Base-by-base conservation (phyloP, 2,113 vertebrate species). In the Sorex araneus region DNA sequence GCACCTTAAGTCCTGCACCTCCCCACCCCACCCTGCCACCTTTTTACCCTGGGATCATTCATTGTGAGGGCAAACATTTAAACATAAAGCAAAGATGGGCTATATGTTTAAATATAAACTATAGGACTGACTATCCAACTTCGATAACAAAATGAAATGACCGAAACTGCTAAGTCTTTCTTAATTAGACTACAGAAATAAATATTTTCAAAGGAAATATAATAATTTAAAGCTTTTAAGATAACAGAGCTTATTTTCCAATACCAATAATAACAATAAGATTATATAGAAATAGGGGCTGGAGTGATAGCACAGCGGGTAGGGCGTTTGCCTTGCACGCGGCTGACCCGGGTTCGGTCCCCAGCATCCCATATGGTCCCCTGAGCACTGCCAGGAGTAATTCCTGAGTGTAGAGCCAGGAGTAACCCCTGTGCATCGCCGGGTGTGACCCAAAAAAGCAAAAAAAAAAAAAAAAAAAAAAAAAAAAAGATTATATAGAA, bases 221-320 rank as follows among this genome's bases (percentile, higher is more conserved):
- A 94, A 63, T 64, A 88, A 84, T 32, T 70, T 77, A 91, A 90
- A 88, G 57, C 43, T 90, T 90, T 92, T 66, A 71, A 90, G 10
- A 70, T 47, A 28, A 0, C 45, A 78, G 8, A 87, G 73, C 23
- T 60, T 91, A 85, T 82, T 88, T 92, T 91, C 88, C 60, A 93
- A 57, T 63, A 82, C 4, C 36, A 90, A 89, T 36, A 93, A 57
- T 63, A 82, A 3, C 36, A 90, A 89, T 36, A 30, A 88, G 69
- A 21, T 76, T 71, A 94, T 54, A 54, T 7, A 88, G 70, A 96
- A 79, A 71, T 75, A 88, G n/a, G n/a, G n/a, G n/a, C n/a, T n/a
- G n/a, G n/a, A n/a, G n/a, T n/a, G n/a, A n/a, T n/a, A n/a, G n/a
- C n/a, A n/a, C n/a, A n/a, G n/a, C n/a, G n/a, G n/a, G n/a, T n/a